A percentile compares a stretch with the other conserved stretches of the same genome.
Evolutionary conservation across 2,113 vertebrate genomes (phyloP).

Genomic region (Amblyornis subalaris): DNA sequence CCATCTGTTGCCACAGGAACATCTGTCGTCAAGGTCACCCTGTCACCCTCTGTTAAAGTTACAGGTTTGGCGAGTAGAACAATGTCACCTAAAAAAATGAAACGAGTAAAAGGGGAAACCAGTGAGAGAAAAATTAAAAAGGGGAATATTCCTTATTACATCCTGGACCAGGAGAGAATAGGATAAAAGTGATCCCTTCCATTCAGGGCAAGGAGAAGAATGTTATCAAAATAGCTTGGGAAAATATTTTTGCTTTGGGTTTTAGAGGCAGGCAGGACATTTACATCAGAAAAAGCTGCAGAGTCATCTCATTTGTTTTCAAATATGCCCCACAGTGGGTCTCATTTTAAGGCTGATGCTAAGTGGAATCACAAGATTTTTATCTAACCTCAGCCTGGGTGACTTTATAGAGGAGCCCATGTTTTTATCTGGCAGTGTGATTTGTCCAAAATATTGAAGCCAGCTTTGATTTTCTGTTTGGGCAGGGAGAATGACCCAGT

Average conservation of each 20-base stretch:
- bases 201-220: not conserved
- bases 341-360: not conserved
- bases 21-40: constrained; percentile 91
- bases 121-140: not conserved
- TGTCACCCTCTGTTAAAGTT: constrained; percentile 88
- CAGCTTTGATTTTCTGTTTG: constrained; percentile 59
- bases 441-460: constrained; percentile 52
- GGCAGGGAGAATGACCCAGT: constrained; percentile 69
- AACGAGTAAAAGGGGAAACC: constrained; percentile 3
- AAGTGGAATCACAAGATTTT: not conserved
- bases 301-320: not conserved
- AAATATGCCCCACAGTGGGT: not conserved
- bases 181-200: not conserved
- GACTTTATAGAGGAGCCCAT: not conserved
- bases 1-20: constrained; percentile 89
- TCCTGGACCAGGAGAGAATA: not conserved
- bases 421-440: not conserved
- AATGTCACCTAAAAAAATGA: constrained; percentile 79
- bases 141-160: not conserved
- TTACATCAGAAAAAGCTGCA: constrained; percentile 16
- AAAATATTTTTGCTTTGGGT: not conserved
- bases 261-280: not conserved
- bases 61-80: constrained; percentile 83
- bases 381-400: not conserved
- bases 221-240: not conserved